Conservation (phyloP, 92 coral and sea anemone species). For the Meandrina meandrites region DNA sequence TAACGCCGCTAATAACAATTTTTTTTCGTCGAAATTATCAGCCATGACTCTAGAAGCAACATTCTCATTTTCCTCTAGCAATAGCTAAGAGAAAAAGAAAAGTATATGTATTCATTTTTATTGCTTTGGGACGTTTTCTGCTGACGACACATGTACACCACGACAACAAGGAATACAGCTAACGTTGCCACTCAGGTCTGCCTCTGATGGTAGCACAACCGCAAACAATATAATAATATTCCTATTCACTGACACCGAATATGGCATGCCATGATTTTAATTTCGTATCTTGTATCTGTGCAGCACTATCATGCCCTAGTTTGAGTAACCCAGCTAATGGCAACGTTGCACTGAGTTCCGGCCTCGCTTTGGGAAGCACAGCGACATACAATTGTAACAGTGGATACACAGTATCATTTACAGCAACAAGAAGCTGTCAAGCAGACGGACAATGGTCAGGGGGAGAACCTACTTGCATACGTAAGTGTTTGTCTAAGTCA, state of each 20-base stretch:
- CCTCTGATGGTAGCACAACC: not conserved
- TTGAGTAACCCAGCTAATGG: constrained; percentile 56
- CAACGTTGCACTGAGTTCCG: constrained; percentile 38
- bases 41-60: too few species aligned
- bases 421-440: constrained; percentile 63
- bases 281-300: not conserved
- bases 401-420: constrained; percentile 57
- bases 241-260: not conserved
- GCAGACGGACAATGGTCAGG: constrained; percentile 86
- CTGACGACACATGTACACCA: too few species aligned
- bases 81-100: too few species aligned
- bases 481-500: constrained; percentile 51
- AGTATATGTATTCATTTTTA: too few species aligned
- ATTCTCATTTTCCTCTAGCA: too few species aligned
- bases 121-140: too few species aligned
- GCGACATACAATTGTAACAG: constrained; percentile 70
- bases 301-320: constrained; percentile 67
- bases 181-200: not conserved
- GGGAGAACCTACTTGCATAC: constrained; percentile 59
- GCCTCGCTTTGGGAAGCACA: constrained; percentile 51
- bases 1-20: too few species aligned
- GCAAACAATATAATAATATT: too few species aligned
- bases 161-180: too few species aligned
- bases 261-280: not conserved
- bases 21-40: too few species aligned